Conservation (phyloP, 1,140 invertebrate species). For the Coelopa frigida region DNA sequence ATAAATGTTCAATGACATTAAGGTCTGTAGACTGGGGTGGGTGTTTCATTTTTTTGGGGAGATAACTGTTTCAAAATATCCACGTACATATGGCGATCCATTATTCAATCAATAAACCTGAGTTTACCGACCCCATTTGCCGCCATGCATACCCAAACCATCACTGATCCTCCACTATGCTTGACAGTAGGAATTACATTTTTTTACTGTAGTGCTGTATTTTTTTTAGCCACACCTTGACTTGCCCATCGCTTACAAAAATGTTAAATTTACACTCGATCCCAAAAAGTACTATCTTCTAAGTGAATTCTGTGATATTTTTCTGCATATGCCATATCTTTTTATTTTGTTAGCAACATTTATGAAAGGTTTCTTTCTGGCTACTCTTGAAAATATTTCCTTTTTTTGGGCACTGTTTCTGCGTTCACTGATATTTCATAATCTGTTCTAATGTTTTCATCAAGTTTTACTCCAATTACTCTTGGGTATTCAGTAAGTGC, state of each 20-base stretch:
- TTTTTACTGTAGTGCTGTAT: slow-evolving; percentile 1
- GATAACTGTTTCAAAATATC: not conserved
- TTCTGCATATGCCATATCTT: not conserved
- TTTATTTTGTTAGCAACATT: not conserved
- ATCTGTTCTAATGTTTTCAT: not conserved
- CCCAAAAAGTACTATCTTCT: not conserved
- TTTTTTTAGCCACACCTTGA: slow-evolving; percentile 11
- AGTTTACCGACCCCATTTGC: slow-evolving; percentile 11
- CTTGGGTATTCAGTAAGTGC: not conserved
- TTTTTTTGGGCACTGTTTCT: not conserved
- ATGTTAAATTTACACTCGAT: slow-evolving; percentile 10
- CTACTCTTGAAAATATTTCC: not conserved
- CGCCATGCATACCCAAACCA: slow-evolving; percentile 37
- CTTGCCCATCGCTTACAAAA: slow-evolving; percentile 1
- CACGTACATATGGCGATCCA: not conserved
- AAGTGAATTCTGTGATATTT: not conserved
- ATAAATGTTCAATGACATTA: not conserved
- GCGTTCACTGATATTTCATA: not conserved
- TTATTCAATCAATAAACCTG: not conserved
- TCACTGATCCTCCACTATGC: slow-evolving; percentile 12
- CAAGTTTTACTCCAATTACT: not conserved
- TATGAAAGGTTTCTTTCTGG: not conserved
- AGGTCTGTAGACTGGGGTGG: not conserved
- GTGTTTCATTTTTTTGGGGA: not conserved
- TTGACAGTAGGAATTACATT: slow-evolving; percentile 12